Percentiles rank a stretch among this genome's conserved stretches.
phyloP scores from a whole-genome alignment of 2,888 invertebrate genomes.

The Dicyrtoma fusca region DNA sequence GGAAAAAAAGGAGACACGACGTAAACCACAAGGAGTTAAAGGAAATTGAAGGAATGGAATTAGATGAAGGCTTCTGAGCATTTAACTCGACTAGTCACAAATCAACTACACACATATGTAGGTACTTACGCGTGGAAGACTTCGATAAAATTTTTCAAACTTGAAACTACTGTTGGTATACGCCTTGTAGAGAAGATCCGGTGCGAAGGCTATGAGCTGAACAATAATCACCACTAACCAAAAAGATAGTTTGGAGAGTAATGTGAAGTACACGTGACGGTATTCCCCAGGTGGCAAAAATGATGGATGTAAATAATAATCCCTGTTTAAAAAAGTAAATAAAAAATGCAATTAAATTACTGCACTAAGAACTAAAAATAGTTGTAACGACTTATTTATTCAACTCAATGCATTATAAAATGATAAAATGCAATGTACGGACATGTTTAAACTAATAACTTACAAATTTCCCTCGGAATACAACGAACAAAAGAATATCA shows the following conservation, averaged over 20 bases:
- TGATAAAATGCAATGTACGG: neutral
- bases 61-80: too few relatives aligned
- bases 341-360: constrained; percentile 3
- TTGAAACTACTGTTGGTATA: constrained; percentile 39
- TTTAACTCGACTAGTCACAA: too few relatives aligned
- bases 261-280: constrained; percentile 63
- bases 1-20: too few relatives aligned
- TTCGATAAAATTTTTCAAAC: constrained; percentile 32
- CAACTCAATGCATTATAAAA: neutral
- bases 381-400: neutral
- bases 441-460: constrained; percentile 60
- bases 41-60: too few relatives aligned
- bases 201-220: constrained; percentile 64
- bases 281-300: constrained; percentile 37
- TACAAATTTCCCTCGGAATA: constrained; percentile 68
- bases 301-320: neutral
- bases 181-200: constrained; percentile 62
- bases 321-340: constrained; percentile 6
- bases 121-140: constrained; percentile 41
- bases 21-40: too few relatives aligned
- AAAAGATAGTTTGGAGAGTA: constrained; percentile 66
- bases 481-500: constrained; percentile 64
- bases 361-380: too few relatives aligned
- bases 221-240: constrained; percentile 66
- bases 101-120: too few relatives aligned